Conservation (phyloP, 2,113 vertebrate genomes). For the Solea senegalensis region DNA sequence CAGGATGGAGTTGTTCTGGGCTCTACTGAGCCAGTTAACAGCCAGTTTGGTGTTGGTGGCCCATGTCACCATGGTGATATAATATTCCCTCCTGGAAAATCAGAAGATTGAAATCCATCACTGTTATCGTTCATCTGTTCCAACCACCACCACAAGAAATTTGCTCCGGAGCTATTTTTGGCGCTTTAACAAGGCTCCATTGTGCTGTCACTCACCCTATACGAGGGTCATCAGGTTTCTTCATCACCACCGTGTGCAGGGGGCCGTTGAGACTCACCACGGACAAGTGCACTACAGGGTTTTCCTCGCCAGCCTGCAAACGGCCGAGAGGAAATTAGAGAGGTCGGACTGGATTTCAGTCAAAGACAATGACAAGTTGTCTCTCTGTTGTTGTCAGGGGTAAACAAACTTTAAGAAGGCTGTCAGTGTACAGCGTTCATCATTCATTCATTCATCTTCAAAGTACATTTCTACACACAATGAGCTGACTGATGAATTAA, state of each 20-base stretch:
- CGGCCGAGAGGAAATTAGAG: constrained; percentile 24
- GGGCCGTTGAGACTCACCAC: constrained; percentile 95
- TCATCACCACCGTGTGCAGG: constrained; percentile 93
- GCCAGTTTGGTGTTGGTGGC: constrained; percentile 96
- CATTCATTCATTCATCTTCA: too few relatives aligned
- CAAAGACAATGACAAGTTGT: background rate
- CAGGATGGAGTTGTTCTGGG: constrained; percentile 95
- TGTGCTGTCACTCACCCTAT: constrained; percentile 85
- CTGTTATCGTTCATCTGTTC: background rate
- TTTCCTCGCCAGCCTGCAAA: constrained; percentile 90
- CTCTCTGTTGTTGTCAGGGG: background rate
- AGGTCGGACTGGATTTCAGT: constrained; percentile 22
- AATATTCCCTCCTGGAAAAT: constrained; percentile 87
- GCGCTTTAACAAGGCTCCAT: background rate
- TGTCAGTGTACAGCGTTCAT: too few relatives aligned
- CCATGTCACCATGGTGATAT: constrained; percentile 98
- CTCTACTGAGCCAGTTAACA: constrained; percentile 97
- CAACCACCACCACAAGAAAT: background rate
- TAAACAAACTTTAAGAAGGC: background rate
- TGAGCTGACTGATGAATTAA: too few relatives aligned
- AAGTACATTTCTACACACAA: too few relatives aligned
- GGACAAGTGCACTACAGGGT: constrained; percentile 90
- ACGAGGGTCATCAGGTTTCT: constrained; percentile 90
- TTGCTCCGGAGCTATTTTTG: background rate
- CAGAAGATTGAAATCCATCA: constrained; percentile 8